Percentiles rank a stretch among this genome's conserved stretches.
phyloP scores from a whole-genome alignment of 1,140 invertebrate species.

The Eriosoma lanigerum region DNA sequence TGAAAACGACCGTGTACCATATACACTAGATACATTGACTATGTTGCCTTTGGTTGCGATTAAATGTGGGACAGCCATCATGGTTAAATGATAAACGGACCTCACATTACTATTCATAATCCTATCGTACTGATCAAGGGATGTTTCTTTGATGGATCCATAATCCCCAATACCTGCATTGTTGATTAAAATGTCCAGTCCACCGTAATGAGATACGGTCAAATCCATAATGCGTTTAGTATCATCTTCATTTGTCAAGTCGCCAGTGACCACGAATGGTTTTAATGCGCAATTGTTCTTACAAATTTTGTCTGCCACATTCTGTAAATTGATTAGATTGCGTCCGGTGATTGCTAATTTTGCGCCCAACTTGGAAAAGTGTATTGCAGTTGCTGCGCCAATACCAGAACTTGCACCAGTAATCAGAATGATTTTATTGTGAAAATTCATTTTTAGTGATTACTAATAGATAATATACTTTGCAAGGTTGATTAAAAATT shows the following conservation, averaged over 20 bases:
- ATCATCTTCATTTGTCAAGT: too few species aligned
- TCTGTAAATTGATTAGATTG: constrained; percentile 62
- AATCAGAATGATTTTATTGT: too few species aligned
- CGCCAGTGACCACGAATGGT: too few species aligned
- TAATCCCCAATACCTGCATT: constrained; percentile 68
- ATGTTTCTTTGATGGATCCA: constrained; percentile 81
- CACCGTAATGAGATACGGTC: too few species aligned
- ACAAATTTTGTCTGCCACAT: too few species aligned
- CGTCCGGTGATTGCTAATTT: constrained; percentile 72
- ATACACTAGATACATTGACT: constrained; percentile 68
- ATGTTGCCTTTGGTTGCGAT: constrained; percentile 73
- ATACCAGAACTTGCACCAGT: constrained; percentile 80
- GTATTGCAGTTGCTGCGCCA: constrained; percentile 74
- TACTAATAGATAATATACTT: too few species aligned
- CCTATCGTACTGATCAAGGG: constrained; percentile 78
- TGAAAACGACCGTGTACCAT: constrained; percentile 62
- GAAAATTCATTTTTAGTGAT: too few species aligned
- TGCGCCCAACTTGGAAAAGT: constrained; percentile 74
- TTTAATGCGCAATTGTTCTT: too few species aligned
- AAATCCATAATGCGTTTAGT: constrained; percentile 56
- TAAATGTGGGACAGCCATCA: constrained; percentile 80
- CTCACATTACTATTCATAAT: constrained; percentile 84
- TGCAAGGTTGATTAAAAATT: too few species aligned
- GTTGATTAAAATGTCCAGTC: too few species aligned
- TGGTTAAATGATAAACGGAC: constrained; percentile 80